Conservation (phyloP, 2,888 invertebrate genomes). For the Lasioglossum villosulum region DNA sequence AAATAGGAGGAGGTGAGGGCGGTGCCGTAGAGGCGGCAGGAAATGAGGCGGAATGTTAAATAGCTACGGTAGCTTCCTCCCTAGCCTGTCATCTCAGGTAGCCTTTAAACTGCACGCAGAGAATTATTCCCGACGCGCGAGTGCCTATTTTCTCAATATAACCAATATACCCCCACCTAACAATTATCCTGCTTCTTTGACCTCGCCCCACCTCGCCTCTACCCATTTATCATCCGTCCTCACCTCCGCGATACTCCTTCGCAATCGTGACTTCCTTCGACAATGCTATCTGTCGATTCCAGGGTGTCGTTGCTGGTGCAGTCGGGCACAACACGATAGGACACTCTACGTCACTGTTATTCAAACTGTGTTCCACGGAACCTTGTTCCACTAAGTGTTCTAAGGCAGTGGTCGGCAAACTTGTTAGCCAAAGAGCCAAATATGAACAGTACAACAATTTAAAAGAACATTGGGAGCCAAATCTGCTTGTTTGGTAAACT, state of each 20-base stretch:
- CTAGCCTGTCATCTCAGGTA: constrained; percentile 61
- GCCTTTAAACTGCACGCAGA: constrained; percentile 51
- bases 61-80: constrained; percentile 67
- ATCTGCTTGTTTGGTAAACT: too few relatives aligned
- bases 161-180: not conserved
- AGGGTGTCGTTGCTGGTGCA: not conserved
- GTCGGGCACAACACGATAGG: not conserved
- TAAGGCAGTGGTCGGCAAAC: too few relatives aligned
- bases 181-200: constrained; percentile 17
- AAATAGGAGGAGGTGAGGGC: constrained; percentile 45
- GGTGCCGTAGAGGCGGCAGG: constrained; percentile 66
- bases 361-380: too few relatives aligned
- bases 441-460: too few relatives aligned
- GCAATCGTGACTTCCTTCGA: not conserved
- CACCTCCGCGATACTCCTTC: not conserved
- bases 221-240: not conserved
- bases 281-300: not conserved
- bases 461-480: too few relatives aligned
- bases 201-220: not conserved
- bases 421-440: too few relatives aligned
- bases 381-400: too few relatives aligned
- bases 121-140: constrained; percentile 45
- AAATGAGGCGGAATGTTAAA: constrained; percentile 80
- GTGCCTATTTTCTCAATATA: constrained; percentile 37
- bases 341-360: not conserved